Conservation (phyloP, 1,140 invertebrate species). For the Drosophila leontia region DNA sequence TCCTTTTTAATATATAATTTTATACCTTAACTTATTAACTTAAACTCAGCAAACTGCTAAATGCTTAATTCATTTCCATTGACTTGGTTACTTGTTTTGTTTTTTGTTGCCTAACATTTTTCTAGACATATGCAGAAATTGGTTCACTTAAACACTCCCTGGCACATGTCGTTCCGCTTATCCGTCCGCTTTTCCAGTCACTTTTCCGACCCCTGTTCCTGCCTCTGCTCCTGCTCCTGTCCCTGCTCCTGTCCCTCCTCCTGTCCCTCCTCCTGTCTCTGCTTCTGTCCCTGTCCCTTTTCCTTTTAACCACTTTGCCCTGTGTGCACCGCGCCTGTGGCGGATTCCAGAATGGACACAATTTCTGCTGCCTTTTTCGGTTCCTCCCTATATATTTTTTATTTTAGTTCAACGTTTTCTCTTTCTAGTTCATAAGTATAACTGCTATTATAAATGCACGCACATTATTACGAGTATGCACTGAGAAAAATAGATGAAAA, state of each 20-base stretch:
- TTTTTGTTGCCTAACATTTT: background rate
- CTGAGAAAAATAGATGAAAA: background rate
- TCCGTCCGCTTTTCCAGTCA: background rate
- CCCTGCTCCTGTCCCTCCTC: no score
- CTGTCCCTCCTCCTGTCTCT: no score
- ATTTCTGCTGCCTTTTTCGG: constrained; percentile 50
- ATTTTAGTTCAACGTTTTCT: constrained; percentile 36
- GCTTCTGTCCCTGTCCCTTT: background rate
- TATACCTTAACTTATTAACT: background rate
- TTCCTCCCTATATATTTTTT: background rate
- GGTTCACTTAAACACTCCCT: constrained; percentile 30
- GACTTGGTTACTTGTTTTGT: background rate
- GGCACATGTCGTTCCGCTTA: constrained; percentile 8
- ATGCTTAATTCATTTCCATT: background rate
- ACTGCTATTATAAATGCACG: constrained; percentile 59
- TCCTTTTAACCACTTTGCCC: constrained; percentile 33
- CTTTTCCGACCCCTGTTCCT: background rate
- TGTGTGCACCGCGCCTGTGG: constrained; percentile 40
- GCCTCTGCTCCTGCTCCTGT: no score
- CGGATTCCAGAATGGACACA: constrained; percentile 66
- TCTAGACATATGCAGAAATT: constrained; percentile 6
- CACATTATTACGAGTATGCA: constrained; percentile 26
- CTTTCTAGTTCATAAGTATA: constrained; percentile 65
- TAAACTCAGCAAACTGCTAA: no score
- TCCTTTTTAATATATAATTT: background rate